Percentiles rank a stretch among this genome's conserved stretches.
These are phyloP conservation scores for Apomyelois bistriatella DNA, from an alignment of 2,888 invertebrate species.

Conservation along the genomic window DNA sequence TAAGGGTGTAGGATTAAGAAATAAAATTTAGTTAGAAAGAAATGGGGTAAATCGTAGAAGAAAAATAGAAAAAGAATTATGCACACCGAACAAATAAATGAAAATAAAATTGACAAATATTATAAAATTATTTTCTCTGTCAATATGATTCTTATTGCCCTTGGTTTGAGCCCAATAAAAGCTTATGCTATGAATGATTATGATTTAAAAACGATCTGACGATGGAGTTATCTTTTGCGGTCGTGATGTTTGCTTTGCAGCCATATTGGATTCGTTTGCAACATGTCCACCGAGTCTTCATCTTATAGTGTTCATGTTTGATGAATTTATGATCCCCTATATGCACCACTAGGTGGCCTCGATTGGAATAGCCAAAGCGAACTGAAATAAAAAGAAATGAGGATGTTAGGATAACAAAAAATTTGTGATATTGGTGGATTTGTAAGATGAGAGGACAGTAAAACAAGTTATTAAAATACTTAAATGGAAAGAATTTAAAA, in stretches of 20 bases:
- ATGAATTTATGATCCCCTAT: conserved; percentile 60
- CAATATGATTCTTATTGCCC: no score
- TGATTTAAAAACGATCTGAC: conserved; percentile 56
- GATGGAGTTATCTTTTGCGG: conserved; percentile 42
- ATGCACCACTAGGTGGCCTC: conserved; percentile 58
- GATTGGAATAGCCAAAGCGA: conserved; percentile 56
- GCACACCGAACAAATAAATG: no score
- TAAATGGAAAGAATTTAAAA: no score
- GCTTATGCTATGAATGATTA: conserved; percentile 44
- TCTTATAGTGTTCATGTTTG: conserved; percentile 64
- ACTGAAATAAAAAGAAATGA: conserved; percentile 46
- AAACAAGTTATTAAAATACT: no score
- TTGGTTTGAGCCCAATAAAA: no score
- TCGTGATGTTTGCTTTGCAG: conserved; percentile 61
- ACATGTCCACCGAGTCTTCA: conserved; percentile 68
- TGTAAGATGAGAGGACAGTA: no score
- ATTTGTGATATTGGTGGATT: background rate
- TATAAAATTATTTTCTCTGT: no score
- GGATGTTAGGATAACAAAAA: conserved; percentile 15
- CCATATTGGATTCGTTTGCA: conserved; percentile 51
- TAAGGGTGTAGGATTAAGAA: no score
- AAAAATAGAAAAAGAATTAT: no score
- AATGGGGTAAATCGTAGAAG: no score
- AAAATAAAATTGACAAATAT: no score
- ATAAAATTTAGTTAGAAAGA: no score